Evolutionary conservation across 2,113 vertebrate genomes (phyloP).

Genomic region (Paramormyrops kingsleyae): DNA sequence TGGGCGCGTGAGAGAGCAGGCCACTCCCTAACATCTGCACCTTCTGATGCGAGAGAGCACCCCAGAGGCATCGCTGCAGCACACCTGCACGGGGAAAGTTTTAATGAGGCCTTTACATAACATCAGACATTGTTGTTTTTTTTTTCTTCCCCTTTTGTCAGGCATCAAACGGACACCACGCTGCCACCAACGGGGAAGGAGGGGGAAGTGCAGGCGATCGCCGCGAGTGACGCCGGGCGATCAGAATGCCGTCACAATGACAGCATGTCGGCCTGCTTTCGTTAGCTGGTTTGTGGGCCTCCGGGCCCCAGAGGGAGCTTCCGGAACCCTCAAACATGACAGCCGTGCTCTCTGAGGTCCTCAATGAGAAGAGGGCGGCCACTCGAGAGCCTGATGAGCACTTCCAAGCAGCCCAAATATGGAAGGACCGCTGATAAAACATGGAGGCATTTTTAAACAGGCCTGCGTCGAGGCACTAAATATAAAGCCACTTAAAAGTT

Average conservation of each 20-base stretch:
- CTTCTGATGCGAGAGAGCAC: neutral
- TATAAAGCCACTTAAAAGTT: slow-evolving; percentile 2
- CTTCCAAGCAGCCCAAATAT: neutral
- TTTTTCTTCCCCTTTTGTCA: neutral
- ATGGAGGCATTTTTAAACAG: neutral
- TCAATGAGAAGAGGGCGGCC: neutral
- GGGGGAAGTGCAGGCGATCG: neutral
- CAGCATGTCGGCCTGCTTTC: neutral
- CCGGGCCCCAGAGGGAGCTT: neutral
- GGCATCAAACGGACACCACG: neutral
- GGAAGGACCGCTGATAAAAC: neutral
- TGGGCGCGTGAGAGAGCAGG: neutral
- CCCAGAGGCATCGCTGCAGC: neutral
- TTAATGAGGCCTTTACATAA: neutral
- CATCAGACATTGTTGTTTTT: neutral
- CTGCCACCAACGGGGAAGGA: neutral
- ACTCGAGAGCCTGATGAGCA: neutral
- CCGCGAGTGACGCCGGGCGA: neutral
- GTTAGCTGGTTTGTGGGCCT: neutral
- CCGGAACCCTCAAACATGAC: neutral
- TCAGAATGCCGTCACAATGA: neutral
- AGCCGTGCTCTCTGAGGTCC: neutral
- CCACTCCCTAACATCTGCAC: neutral
- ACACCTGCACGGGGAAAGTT: neutral
- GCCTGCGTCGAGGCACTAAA: neutral